Evolutionary conservation across 1,140 invertebrate genomes (phyloP).

Genomic region (Penaeus chinensis): DNA sequence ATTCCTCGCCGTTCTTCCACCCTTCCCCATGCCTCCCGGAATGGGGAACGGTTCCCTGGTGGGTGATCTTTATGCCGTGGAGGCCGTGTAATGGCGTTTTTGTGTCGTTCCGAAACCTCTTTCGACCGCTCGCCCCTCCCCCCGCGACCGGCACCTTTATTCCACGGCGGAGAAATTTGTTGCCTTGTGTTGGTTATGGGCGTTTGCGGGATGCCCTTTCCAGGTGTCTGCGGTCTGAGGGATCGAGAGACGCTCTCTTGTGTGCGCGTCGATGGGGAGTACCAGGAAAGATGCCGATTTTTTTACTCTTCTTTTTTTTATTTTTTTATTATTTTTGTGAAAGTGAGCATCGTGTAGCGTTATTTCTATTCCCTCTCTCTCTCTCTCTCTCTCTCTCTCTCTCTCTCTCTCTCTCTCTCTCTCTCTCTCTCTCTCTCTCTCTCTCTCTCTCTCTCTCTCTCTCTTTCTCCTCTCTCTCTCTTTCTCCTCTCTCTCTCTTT

Average conservation of each 20-base stretch:
- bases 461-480: too few species aligned
- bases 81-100: too few species aligned
- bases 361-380: neutral
- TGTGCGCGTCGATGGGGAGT: neutral
- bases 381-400: neutral
- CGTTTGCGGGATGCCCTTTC: neutral
- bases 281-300: neutral
- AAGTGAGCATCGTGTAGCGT: too few species aligned
- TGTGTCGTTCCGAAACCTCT: neutral
- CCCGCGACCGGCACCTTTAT: neutral
- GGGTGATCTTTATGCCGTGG: too few species aligned
- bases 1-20: too few species aligned
- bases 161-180: neutral
- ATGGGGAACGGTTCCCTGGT: too few species aligned
- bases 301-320: neutral
- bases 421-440: slow-evolving; percentile 5
- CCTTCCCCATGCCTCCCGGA: too few species aligned
- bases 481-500: too few species aligned
- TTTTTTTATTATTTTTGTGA: neutral
- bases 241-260: neutral
- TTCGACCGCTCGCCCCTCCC: neutral
- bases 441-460: neutral
- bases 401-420: slow-evolving; percentile 4
- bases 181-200: neutral
- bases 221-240: neutral